Percentiles rank a stretch among this genome's conserved stretches.
phyloP scores from a whole-genome alignment of 2,113 vertebrate species.

The Andinoacara biseriatus region DNA sequence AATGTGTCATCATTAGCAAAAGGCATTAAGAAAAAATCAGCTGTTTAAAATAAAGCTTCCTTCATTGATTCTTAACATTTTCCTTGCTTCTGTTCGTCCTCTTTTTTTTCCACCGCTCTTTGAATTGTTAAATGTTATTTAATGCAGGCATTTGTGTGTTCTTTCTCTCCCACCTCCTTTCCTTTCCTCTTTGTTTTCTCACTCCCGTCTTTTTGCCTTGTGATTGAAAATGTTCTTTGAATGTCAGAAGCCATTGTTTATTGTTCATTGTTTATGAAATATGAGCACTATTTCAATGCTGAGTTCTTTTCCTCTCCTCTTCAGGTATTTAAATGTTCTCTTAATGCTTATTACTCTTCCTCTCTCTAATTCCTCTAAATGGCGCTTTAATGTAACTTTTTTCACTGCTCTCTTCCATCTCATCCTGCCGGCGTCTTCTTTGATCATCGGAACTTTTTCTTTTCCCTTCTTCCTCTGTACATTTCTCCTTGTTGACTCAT shows the following conservation, averaged over 20 bases:
- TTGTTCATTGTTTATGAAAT: neutral
- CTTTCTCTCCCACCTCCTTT: neutral
- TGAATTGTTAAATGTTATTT: neutral
- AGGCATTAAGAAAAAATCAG: neutral
- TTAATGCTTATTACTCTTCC: neutral
- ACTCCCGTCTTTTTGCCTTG: neutral
- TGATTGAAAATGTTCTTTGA: neutral
- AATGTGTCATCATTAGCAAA: neutral
- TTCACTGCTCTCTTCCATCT: neutral
- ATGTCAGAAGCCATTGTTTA: neutral
- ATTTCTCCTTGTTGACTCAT: neutral
- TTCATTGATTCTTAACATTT: neutral
- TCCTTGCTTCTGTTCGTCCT: neutral
- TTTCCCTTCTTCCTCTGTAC: neutral
- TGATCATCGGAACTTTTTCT: neutral
- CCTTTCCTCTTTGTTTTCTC: neutral
- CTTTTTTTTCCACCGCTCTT: neutral
- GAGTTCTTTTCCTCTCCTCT: neutral
- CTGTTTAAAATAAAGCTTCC: neutral
- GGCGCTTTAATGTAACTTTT: neutral
- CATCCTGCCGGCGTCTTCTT: neutral
- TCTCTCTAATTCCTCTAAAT: neutral
- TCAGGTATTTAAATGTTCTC: conserved; percentile 2
- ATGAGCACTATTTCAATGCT: neutral
- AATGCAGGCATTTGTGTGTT: fast-evolving